phyloP scores from a whole-genome alignment of 1,140 invertebrate genomes.

The Condylostylus longicornis region DNA sequence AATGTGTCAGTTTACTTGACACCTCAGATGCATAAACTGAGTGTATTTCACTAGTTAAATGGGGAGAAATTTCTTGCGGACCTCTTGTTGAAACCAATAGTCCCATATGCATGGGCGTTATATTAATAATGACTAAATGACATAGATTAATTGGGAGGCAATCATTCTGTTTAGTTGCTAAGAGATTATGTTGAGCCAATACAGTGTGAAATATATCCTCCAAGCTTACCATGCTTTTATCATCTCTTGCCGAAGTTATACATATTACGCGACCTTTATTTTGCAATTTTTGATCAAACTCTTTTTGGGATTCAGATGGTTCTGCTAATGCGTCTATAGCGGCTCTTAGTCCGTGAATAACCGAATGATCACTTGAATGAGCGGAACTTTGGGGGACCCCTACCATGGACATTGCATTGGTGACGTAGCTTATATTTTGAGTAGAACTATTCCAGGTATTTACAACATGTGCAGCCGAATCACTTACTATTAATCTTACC shows the following conservation, averaged over 20 bases:
- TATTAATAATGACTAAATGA: constrained; percentile 77
- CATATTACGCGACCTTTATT: constrained; percentile 71
- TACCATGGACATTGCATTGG: constrained; percentile 55
- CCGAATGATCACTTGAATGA: constrained; percentile 46
- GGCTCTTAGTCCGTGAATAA: constrained; percentile 71
- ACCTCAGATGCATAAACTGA: constrained; percentile 49
- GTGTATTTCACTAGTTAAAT: constrained; percentile 51
- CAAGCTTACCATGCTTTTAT: constrained; percentile 64
- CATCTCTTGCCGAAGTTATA: constrained; percentile 70
- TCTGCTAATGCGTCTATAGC: constrained; percentile 75
- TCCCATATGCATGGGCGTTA: constrained; percentile 62
- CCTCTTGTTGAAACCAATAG: constrained; percentile 55
- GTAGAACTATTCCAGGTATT: constrained; percentile 66
- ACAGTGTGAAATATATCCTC: constrained; percentile 73
- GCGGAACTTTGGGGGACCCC: constrained; percentile 42
- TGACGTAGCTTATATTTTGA: constrained; percentile 70
- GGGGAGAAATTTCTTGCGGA: constrained; percentile 45
- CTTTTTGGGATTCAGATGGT: constrained; percentile 53
- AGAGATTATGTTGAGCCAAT: constrained; percentile 63
- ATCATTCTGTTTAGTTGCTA: constrained; percentile 43
- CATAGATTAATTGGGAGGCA: constrained; percentile 66
- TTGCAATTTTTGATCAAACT: constrained; percentile 18
- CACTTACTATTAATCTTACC: constrained; percentile 71
- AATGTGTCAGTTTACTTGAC: constrained; percentile 51
- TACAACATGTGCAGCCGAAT: constrained; percentile 58